Evolutionary conservation across 2,113 vertebrate genomes (phyloP).

Genomic region (Psammodynastes pulverulentus): DNA sequence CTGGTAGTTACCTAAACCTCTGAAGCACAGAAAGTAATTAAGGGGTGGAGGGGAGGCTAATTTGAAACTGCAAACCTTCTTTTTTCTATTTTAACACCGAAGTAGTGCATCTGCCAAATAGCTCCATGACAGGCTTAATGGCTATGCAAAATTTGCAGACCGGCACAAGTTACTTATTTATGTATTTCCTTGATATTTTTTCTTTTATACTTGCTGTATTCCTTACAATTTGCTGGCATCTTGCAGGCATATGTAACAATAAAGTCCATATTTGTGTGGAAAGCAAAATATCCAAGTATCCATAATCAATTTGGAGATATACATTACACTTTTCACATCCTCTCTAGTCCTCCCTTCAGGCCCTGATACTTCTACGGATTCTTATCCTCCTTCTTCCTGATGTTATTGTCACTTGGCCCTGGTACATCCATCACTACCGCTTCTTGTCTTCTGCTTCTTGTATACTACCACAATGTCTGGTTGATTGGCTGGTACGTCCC

Average conservation of each 20-base stretch:
- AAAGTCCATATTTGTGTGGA: constrained; percentile 16
- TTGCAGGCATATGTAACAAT: background rate
- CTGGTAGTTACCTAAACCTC: background rate
- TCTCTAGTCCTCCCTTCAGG: background rate
- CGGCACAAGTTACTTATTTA: background rate
- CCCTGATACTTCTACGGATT: background rate
- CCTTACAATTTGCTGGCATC: background rate
- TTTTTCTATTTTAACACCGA: constrained; percentile 1
- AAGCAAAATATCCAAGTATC: constrained; percentile 3
- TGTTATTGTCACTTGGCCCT: background rate
- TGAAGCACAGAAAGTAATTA: constrained; percentile 11
- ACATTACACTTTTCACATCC: background rate
- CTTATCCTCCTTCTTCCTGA: background rate
- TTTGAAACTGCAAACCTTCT: constrained; percentile 8
- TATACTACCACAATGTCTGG: background rate
- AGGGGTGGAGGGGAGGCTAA: background rate
- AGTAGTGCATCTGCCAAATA: background rate
- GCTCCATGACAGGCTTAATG: constrained; percentile 7
- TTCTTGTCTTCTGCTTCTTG: background rate
- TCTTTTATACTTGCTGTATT: background rate
- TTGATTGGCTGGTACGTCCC: background rate
- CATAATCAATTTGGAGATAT: constrained; percentile 11
- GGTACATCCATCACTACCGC: background rate
- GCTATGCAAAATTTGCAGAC: background rate
- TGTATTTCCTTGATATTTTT: background rate